These are phyloP conservation scores for Carettochelys insculpta DNA, from an alignment of 2,113 vertebrate genomes.

Conservation along the genomic window DNA sequence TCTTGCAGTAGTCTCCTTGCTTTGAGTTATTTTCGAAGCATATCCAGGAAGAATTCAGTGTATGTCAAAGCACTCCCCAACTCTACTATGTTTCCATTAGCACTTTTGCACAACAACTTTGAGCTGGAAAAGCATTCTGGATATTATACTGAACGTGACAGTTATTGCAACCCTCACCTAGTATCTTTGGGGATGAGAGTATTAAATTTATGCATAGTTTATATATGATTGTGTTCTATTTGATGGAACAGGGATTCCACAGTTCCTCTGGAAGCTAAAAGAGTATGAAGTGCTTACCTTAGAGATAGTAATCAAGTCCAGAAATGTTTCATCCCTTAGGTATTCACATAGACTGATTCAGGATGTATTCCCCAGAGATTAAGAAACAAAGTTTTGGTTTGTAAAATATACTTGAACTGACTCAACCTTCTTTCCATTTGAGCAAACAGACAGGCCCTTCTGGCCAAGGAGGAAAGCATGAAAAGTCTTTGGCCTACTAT, in stretches of 20 bases:
- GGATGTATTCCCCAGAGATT: not conserved
- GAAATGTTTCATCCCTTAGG: not conserved
- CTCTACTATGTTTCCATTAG: not conserved
- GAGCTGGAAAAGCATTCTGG: not conserved
- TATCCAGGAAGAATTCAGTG: not conserved
- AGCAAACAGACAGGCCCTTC: not conserved
- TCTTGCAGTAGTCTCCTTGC: not conserved
- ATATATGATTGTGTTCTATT: not conserved
- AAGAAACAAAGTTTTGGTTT: not conserved
- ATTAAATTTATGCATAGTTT: not conserved
- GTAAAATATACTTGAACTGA: not conserved
- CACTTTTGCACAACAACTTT: not conserved
- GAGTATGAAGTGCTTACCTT: not conserved
- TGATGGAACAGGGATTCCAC: not conserved
- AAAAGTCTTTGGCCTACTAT: not conserved
- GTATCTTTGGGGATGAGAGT: not conserved
- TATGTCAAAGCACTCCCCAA: not conserved
- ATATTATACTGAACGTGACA: not conserved
- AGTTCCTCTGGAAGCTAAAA: not conserved
- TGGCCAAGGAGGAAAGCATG: not conserved
- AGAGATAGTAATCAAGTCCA: not conserved
- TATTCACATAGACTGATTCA: not conserved
- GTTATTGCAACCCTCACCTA: not conserved
- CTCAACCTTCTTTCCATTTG: not conserved
- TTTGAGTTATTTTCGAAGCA: not conserved